These are phyloP conservation scores for Nestor notabilis DNA, from an alignment of 2,113 vertebrate species.

Conservation along the genomic window DNA sequence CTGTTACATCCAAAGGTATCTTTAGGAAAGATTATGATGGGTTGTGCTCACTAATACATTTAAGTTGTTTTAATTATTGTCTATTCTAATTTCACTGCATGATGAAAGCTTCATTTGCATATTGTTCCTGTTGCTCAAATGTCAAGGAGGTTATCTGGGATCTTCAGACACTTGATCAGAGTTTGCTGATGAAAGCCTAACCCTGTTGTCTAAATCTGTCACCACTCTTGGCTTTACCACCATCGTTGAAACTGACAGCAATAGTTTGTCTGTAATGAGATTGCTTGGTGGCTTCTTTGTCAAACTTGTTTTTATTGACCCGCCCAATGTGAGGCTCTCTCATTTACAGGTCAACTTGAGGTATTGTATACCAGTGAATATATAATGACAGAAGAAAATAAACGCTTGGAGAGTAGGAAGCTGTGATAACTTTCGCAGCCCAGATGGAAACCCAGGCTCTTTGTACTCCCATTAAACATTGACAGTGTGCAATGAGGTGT, in stretches of 20 bases:
- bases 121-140: neutral
- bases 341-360: neutral
- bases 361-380: slow-evolving; percentile 33
- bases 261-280: neutral
- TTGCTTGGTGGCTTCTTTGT: slow-evolving; percentile 13
- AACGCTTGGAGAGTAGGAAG: slow-evolving; percentile 21
- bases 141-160: slow-evolving; percentile 9
- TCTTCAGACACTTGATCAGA: slow-evolving; percentile 30
- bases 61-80: neutral
- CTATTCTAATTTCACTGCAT: neutral
- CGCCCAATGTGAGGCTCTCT: neutral
- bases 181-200: slow-evolving; percentile 34
- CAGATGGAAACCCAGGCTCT: neutral
- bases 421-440: slow-evolving; percentile 34
- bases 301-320: slow-evolving; percentile 44
- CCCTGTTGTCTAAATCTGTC: neutral
- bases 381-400: slow-evolving; percentile 62
- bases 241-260: neutral
- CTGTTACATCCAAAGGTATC: neutral
- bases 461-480: neutral
- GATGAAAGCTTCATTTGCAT: neutral
- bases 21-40: neutral
- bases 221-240: slow-evolving; percentile 27
- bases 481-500: neutral
- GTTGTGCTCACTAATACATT: neutral